Base-by-base conservation (phyloP, 2,797 vertebrate species). In the Nasua narica region DNA sequence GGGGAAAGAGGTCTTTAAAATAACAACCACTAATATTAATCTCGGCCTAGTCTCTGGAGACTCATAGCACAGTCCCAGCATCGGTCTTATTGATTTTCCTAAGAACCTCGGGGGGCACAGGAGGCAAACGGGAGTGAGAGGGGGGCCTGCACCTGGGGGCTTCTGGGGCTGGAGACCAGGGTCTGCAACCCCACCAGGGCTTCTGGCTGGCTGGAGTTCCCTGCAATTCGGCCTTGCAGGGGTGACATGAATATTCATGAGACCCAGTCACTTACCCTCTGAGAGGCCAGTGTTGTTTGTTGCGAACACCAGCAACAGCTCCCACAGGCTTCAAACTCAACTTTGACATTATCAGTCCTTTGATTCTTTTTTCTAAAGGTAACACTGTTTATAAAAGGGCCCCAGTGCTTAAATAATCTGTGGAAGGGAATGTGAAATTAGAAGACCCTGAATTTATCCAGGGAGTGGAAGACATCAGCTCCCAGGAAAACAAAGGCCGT, bases 401-500 rank as follows among this genome's bases (percentile, higher is more conserved):
- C 56, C 46, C 15, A 1, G 4, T 23, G 27, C 82, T 87, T 78
- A 29, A 69, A 65, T 88, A 67, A 85, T 85, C 87, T 87, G 89
- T 54, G 37, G 43, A 50, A 12, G 46, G 15, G 54, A 65, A 48
- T 32, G 32, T n/a, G 25, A 72, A 90, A 78, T 13, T 9, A 35
- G 65, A 84, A 77, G 56, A 19, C 52, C 54, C 52, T 79, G 82
- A 54, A 86, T 93, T 54, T 78, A 37, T 72, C 46, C 29, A 86
- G 21, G 21, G 25, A 46, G 56, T 35, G 25, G 37, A 76, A 87
- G 56, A 27, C 70, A 50, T 84, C 90, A 84, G 87, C 69, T 90
- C 69, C 86, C 40, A 0, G 58, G 82, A 58, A 85, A 85, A 96
- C 94, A 97, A 97, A 97, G 91, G 69, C 48, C 54, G 46, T 96